Percentiles rank a stretch among this genome's conserved stretches.
These are phyloP conservation scores for Synergus umbraculus DNA, from an alignment of 2,888 invertebrate species.

Conservation along the genomic window DNA sequence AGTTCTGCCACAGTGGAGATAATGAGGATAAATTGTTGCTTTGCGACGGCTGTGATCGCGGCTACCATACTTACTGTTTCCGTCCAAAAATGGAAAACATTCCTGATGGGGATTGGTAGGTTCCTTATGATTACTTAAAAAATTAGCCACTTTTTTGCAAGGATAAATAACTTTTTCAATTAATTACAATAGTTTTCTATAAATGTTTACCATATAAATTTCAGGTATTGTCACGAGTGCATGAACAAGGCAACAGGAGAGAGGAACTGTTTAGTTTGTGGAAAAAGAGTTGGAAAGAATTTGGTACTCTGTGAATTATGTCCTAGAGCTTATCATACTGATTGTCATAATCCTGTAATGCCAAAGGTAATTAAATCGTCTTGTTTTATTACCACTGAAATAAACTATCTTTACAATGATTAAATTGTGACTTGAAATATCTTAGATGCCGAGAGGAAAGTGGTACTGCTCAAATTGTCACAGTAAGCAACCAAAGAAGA, in stretches of 20 bases:
- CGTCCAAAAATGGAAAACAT: constrained; percentile 97
- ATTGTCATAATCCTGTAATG: constrained; percentile 94
- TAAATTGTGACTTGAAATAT: constrained; percentile 35
- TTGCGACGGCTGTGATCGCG: constrained; percentile 98
- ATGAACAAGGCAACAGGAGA: constrained; percentile 95
- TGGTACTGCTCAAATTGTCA: constrained; percentile 95
- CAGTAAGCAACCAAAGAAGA: constrained; percentile 86
- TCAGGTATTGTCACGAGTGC: constrained; percentile 96
- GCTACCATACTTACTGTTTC: constrained; percentile 99
- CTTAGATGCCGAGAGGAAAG: constrained; percentile 87
- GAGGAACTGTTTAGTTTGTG: constrained; percentile 96
- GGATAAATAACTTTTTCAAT: not conserved
- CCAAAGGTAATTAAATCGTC: constrained; percentile 80
- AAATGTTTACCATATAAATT: constrained; percentile 42
- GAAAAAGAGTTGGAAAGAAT: constrained; percentile 84
- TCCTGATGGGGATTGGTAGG: constrained; percentile 98
- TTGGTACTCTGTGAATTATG: constrained; percentile 94
- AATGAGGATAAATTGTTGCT: constrained; percentile 96
- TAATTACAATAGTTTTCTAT: constrained; percentile 14
- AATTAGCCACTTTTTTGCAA: not conserved
- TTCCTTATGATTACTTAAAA: constrained; percentile 45
- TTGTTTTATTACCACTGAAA: not conserved
- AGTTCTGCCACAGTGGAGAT: constrained; percentile 97
- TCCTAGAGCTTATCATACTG: constrained; percentile 94
- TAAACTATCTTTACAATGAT: not conserved